Evolutionary conservation across 2,888 invertebrate genomes (phyloP).

Genomic region (Hirtodrosophila confusa): DNA sequence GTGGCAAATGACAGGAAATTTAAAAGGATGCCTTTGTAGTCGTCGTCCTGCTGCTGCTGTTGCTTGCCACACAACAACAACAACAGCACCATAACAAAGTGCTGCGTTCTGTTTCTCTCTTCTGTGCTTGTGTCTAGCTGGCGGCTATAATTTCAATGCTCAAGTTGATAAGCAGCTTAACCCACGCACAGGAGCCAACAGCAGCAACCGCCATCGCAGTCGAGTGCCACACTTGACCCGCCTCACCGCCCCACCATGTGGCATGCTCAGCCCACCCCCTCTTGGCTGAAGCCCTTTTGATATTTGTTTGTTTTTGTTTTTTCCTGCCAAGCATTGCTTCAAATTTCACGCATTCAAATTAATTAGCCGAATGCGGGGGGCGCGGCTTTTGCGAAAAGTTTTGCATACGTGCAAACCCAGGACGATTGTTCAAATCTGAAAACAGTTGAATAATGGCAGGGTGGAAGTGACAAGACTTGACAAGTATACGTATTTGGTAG

Average conservation of each 20-base stretch:
- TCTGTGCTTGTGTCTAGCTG: slow-evolving; percentile 72
- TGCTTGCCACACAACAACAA: slow-evolving; percentile 44
- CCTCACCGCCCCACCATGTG: slow-evolving; percentile 12
- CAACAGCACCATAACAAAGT: slow-evolving; percentile 69
- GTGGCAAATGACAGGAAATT: slow-evolving; percentile 80
- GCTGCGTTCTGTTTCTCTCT: slow-evolving; percentile 61
- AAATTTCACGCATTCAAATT: slow-evolving; percentile 73
- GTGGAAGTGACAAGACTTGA: too few relatives aligned
- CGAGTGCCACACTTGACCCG: slow-evolving; percentile 61
- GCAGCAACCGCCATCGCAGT: slow-evolving; percentile 27
- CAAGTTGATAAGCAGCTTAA: slow-evolving; percentile 80
- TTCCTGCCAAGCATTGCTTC: slow-evolving; percentile 58
- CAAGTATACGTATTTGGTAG: too few relatives aligned
- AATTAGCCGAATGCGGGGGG: slow-evolving; percentile 53
- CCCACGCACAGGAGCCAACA: slow-evolving; percentile 58
- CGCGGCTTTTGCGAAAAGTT: slow-evolving; percentile 18
- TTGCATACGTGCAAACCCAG: slow-evolving; percentile 13
- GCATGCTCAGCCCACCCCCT: neutral
- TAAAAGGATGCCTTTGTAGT: slow-evolving; percentile 80
- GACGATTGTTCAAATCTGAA: too few relatives aligned
- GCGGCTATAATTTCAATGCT: slow-evolving; percentile 80
- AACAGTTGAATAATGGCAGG: too few relatives aligned
- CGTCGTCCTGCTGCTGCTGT: slow-evolving; percentile 53
- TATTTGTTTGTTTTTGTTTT: slow-evolving; percentile 29
- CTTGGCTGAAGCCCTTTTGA: slow-evolving; percentile 28